These are phyloP conservation scores for Elanoides forficatus DNA, from an alignment of 2,113 vertebrate species.

Conservation along the genomic window DNA sequence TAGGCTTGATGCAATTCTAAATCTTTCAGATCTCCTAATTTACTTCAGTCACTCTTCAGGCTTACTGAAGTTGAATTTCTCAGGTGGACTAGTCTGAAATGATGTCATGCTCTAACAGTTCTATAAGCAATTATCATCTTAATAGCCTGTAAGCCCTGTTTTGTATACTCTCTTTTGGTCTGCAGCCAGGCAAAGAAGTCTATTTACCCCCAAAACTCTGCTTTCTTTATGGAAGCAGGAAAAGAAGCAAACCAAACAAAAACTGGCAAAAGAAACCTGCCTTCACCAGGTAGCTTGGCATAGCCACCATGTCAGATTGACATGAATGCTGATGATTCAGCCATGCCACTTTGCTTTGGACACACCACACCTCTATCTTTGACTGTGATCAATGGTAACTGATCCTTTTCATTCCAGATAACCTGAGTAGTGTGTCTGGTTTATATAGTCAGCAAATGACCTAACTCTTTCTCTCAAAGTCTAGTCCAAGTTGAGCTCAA, in stretches of 20 bases:
- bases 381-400: neutral
- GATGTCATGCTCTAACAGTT: constrained; percentile 71
- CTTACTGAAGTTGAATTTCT: constrained; percentile 72
- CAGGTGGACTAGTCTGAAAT: constrained; percentile 74
- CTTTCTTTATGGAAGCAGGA: neutral
- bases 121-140: constrained; percentile 75
- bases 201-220: neutral
- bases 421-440: too few relatives aligned
- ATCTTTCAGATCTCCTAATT: constrained; percentile 76
- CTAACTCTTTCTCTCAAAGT: neutral
- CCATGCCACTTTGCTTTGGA: neutral
- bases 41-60: constrained; percentile 73
- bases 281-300: neutral
- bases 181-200: constrained; percentile 25
- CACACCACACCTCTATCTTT: neutral
- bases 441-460: neutral
- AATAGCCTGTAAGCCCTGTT: constrained; percentile 61
- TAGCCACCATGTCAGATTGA: too few relatives aligned
- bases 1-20: constrained; percentile 68
- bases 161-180: constrained; percentile 60
- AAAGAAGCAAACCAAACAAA: neutral
- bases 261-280: neutral
- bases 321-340: neutral
- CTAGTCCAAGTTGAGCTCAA: neutral
- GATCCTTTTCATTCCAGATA: neutral